phyloP scores from a whole-genome alignment of 2,113 vertebrate species.

The Anarhynchus alexandrinus region DNA sequence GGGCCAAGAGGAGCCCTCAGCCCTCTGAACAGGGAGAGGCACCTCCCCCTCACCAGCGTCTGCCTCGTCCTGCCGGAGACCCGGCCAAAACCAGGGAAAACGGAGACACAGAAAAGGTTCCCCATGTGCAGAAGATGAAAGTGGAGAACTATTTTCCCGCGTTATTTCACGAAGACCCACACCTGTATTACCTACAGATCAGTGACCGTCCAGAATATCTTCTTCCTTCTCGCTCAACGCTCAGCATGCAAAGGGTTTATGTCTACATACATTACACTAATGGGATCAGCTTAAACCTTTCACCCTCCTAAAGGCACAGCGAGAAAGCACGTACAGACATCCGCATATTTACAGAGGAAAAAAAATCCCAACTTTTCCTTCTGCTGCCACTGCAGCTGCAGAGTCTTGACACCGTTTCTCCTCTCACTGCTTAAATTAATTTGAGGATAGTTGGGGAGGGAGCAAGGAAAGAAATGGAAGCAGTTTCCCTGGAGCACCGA shows the following conservation, averaged over 20 bases:
- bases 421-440: background rate
- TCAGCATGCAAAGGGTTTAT: background rate
- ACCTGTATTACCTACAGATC: background rate
- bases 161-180: background rate
- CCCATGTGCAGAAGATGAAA: background rate
- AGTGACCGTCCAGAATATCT: background rate
- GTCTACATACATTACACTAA: background rate
- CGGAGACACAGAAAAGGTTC: rapidly evolving
- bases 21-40: background rate
- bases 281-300: background rate
- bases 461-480: background rate
- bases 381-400: background rate
- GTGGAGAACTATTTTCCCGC: rapidly evolving
- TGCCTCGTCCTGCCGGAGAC: background rate
- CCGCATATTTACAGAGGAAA: background rate
- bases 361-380: background rate
- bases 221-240: background rate
- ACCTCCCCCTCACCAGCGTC: background rate
- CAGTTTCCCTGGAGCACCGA: background rate
- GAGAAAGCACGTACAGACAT: background rate
- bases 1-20: background rate
- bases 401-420: background rate
- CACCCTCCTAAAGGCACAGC: background rate
- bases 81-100: background rate
- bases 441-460: background rate